Evolutionary conservation across 2,888 invertebrate species (phyloP), one percentile per base, ranked within the genome.

Genomic region (Diaperis boleti): DNA sequence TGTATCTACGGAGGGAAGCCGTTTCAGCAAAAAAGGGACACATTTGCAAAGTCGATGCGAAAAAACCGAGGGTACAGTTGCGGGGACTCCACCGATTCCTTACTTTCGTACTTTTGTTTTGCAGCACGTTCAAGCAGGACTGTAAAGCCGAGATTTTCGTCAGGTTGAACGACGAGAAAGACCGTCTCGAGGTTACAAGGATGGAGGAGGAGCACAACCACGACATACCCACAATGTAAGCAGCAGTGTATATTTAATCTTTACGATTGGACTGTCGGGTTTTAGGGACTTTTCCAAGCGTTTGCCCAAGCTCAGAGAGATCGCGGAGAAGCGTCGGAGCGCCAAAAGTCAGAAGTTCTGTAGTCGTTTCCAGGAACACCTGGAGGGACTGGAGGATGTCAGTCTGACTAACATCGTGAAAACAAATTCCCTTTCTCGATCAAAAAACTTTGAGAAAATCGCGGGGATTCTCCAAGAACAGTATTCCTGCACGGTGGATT

Each of bases 61-160:
- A 17, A 17, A 42, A 42, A 7, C 20, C 18, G 41, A 18, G 41
- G 41, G 41, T 42, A 17, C n/a, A n/a, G n/a, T n/a, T n/a, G n/a
- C n/a, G n/a, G n/a, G n/a, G n/a, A n/a, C n/a, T n/a, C n/a, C n/a
- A n/a, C n/a, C n/a, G n/a, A n/a, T n/a, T n/a, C n/a, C n/a, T n/a
- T n/a, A n/a, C 10, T 33, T 33, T 33, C n/a, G 7, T 26, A 4
- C n/a, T 33, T 3, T 37, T 37, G 10, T 10, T n/a, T 10, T 3
- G 3, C 39, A 42, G 41, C 10, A 42, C 41, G 20, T 42, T 18
- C 18, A 42, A 42, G 17, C 41, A 42, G 10, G 41, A 42, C 20
- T 42, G 41, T 11, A 42, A 42, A 42, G 41, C 41, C n/a, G 41
- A 42, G 20, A 42, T 42, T 20, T 18, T 20, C 6, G 41, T 42